Evolutionary conservation across 1,140 invertebrate genomes (phyloP), one percentile per base, ranked within the genome.

Genomic region (Frieseomelitta varia): DNA sequence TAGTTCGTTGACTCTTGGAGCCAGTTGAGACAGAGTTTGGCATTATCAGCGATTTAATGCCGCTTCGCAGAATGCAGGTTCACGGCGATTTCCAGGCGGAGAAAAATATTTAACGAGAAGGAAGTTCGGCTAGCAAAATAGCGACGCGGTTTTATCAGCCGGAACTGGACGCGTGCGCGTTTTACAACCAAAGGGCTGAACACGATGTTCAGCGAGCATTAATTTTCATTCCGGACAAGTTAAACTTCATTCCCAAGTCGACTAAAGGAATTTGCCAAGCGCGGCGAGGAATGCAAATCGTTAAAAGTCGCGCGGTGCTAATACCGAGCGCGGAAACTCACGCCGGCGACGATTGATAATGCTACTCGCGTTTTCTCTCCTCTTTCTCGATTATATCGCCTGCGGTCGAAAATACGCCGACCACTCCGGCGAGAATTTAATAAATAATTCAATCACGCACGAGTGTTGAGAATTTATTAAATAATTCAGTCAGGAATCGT

Each of bases 271-370:
- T 21, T 24, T 55, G 19, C 21, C 24, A 17, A 47, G 68, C 34
- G 34, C 87, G 81, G 63, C 30, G 34, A 39, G 81, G 79, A 89
- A 90, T 88, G 80, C 82, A 88, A 89, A 90, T 91, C 86, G 84
- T 91, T 87, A 78, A 84, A 77, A 87, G 88, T 89, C 80, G 80
- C 87, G 79, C 65, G 79, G 84, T 17, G 24, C 74, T 90, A 87
- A 91, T 90, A 88, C 87, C 84, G 90, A 4, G 39, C 88, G 88
- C 30, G 17, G 17, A 30, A 74, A 74, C n/a, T 39, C 21, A 4
- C 2, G 34, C 21, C 24, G 34, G 34, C 39, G 21, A 21, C 39
- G 12, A 21, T 15, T 47, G 39, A 24, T 47, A 72, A 53, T 10
- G n/a, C 15, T 10, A 14, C 2, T 53, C 24, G 8, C 69, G 19